Base-by-base conservation (phyloP, 2,888 invertebrate genomes). In the Brachyopa scutellaris region DNA sequence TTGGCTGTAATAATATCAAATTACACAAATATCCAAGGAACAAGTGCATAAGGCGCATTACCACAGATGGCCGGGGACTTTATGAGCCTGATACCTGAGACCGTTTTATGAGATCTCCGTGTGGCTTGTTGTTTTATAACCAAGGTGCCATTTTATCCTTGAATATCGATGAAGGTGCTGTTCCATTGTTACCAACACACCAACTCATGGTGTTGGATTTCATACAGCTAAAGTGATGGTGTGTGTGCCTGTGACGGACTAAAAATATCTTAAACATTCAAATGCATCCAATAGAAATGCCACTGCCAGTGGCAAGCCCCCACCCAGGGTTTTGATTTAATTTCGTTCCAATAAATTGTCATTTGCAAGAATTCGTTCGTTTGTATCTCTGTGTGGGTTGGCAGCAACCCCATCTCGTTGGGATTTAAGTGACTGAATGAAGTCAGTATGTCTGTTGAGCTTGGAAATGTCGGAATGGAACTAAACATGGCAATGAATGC, bases 291-390 rank as follows among this genome's bases (percentile, higher is more conserved):
- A 11, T 26, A 17, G 29, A 11, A 36, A 26, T 23, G 9, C 26
- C 31, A 6, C 26, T 55, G 67, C n/a, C 38, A 19, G 23, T 53
- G 23, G 47, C 53, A 33, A 7, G 9, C 42, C 23, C 11, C 5
- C 19, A 33, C 9, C 42, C 67, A 66, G 59, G 15, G 21, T 51
- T 82, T 61, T 72, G 77, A 77, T 66, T 77, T 77, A 82, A 82
- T 82, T 77, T 77, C 70, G 53, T 77, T 15, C 61, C 64, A 66
- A 82, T 82, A 77, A 77, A 72, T 82, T 82, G 82, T 82, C 82
- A 82, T 82, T 82, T 72, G 82, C 82, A 82, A 66, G 64, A 69
- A 80, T 70, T 40, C 40, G 40, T n/a, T 4, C 45, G 53, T 11
- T 38, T 5, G 9, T 38, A 15, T 1, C 21, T 5, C 11, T n/a